Conservation (phyloP, 2,797 vertebrate genomes). For the Parambassis ranga region DNA sequence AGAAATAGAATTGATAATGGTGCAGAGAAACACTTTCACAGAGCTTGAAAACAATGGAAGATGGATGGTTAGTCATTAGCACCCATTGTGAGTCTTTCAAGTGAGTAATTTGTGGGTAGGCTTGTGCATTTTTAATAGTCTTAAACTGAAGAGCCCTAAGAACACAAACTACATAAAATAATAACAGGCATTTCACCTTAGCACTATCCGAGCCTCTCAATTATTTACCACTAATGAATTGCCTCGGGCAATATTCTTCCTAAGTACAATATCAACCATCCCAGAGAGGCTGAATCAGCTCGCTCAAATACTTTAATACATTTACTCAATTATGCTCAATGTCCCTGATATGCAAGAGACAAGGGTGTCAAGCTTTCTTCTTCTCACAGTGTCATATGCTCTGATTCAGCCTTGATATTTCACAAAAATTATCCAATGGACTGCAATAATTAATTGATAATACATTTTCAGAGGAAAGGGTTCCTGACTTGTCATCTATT, state of each 20-base stretch:
- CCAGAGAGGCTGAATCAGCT: constrained; percentile 71
- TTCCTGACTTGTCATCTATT: constrained; percentile 16
- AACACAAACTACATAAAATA: constrained; percentile 80
- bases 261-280: constrained; percentile 74
- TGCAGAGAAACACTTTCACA: constrained; percentile 32
- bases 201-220: constrained; percentile 71
- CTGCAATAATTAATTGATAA: constrained; percentile 27
- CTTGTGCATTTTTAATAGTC: constrained; percentile 75
- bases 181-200: constrained; percentile 79
- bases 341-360: constrained; percentile 53
- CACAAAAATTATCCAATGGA: constrained; percentile 4
- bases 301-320: constrained; percentile 74
- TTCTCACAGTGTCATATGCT: constrained; percentile 14
- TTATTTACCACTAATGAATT: constrained; percentile 82
- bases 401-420: constrained; percentile 14
- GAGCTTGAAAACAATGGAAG: constrained; percentile 60
- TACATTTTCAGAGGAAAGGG: constrained; percentile 4
- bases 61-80: constrained; percentile 68
- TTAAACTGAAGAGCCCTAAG: constrained; percentile 75
- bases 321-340: constrained; percentile 71
- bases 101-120: constrained; percentile 70
- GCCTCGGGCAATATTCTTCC: constrained; percentile 66
- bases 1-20: constrained; percentile 45
- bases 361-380: constrained; percentile 21
- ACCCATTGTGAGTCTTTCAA: constrained; percentile 64